These are phyloP conservation scores for Invenusta paracnida DNA, from an alignment of 2,888 invertebrate genomes.

Conservation along the genomic window DNA sequence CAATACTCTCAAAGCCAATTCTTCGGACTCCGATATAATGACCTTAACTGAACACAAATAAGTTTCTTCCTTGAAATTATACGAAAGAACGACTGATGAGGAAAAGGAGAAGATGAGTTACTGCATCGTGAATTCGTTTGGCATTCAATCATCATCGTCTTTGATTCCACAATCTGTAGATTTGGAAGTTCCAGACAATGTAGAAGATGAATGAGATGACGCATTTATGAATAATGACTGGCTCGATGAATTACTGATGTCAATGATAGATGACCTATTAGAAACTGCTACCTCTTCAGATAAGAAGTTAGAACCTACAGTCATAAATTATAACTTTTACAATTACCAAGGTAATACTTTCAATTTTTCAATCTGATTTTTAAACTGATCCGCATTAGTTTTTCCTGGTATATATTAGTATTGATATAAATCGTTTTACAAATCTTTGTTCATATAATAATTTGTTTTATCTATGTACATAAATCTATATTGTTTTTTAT, in stretches of 20 bases:
- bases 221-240: conserved; percentile 25
- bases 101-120: neutral
- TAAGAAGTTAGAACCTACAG: neutral
- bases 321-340: conserved; percentile 25
- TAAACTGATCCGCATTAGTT: neutral
- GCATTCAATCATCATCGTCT: conserved; percentile 20
- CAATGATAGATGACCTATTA: conserved; percentile 16
- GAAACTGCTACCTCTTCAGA: conserved; percentile 17
- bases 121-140: conserved; percentile 27
- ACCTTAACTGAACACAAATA: conserved; percentile 10
- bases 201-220: conserved; percentile 11
- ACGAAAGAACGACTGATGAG: conserved; percentile 15
- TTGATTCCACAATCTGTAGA: conserved; percentile 13
- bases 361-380: neutral
- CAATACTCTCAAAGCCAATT: conserved; percentile 26
- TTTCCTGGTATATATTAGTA: neutral
- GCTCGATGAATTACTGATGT: conserved; percentile 7
- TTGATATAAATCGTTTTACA: neutral
- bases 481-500: neutral
- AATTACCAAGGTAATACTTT: neutral
- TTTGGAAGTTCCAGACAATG: conserved; percentile 11
- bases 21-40: conserved; percentile 11
- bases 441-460: neutral
- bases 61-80: conserved; percentile 12
- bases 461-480: neutral